phyloP scores from a whole-genome alignment of 2,797 vertebrate species.

The Poeciliopsis presidionis region DNA sequence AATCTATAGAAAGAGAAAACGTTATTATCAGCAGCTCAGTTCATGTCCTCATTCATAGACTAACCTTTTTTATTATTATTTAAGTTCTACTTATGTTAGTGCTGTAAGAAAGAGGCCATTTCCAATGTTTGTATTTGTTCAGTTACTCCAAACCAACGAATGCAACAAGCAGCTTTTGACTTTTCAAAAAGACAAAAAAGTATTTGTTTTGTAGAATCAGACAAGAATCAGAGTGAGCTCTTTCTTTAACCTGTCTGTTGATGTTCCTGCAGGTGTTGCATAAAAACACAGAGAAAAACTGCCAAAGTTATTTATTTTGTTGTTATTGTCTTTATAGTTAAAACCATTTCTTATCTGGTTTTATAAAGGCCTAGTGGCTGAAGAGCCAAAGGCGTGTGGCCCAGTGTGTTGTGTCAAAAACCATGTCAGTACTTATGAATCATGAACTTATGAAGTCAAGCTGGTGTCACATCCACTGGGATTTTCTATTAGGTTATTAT shows the following conservation, averaged over 20 bases:
- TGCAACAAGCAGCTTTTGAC: neutral
- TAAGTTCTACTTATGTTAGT: too few species aligned
- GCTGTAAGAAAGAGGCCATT: too few species aligned
- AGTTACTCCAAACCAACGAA: too few species aligned
- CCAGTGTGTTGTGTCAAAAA: conserved; percentile 1
- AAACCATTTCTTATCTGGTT: neutral
- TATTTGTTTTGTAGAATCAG: neutral
- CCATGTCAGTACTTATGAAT: conserved; percentile 17
- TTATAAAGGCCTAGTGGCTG: neutral
- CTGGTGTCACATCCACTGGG: conserved; percentile 38
- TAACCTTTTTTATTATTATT: too few species aligned
- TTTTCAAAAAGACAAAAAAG: neutral
- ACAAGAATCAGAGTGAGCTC: neutral
- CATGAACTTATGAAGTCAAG: conserved; percentile 20
- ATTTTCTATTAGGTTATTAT: conserved; percentile 34
- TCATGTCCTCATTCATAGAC: too few species aligned
- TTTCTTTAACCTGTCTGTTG: neutral
- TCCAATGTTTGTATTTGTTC: too few species aligned
- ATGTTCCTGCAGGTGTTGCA: neutral
- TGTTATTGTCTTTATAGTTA: neutral
- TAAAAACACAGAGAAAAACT: neutral
- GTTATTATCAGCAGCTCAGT: too few species aligned
- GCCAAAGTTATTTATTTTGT: neutral
- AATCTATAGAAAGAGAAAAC: too few species aligned
- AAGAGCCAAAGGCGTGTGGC: neutral